Base-by-base conservation (phyloP, 2,113 vertebrate genomes). In the Muntiacus muntjak region DNA sequence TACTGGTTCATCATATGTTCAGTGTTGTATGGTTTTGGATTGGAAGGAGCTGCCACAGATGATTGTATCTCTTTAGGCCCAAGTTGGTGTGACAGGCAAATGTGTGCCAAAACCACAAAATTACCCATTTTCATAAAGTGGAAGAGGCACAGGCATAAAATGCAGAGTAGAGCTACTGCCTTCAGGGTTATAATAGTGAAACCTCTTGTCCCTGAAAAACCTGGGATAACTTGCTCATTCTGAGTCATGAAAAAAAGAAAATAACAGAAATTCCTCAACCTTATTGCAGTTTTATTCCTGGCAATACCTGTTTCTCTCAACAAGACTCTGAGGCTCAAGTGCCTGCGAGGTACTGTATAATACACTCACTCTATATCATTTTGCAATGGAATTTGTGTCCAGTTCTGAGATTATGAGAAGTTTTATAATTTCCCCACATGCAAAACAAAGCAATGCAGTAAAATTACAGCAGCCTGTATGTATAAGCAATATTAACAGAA, bases 371-470 rank as follows among this genome's bases (percentile, higher is more conserved):
- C 28, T 86, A 6, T 85, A 40, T 82, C 62, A 92, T 97, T 92
- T 92, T 88, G 19, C 54, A 97, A 67, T 26, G 89, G 33, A 92
- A 88, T 92, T 89, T 94, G 52, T 87, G 43, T 90, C 94, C 79
- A 81, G 43, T 88, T 87, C 86, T 97, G 74, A 94, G 64, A 92
- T 88, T 96, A 64, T 82, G 36, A 89, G 83, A 91, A 60, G 45
- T 93, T 91, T 95, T 12, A 5, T 87, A 87, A 95, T 93, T 95
- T 93, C 71, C 64, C 87, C 33, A 36, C 28, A 26, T 94, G 55
- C 23, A 97, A 60, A 93, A 89, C 36, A 89, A 96, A 96, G 3
- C 13, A 5, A 62, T 81, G 9, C 10, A 81, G 74, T 96, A 94
- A 97, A 93, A 84, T 87, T 58, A 5, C 17, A 40, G 12, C 45